Conservation (phyloP, 64 coral and sea anemone species). For the Astreopora myriophthalma region DNA sequence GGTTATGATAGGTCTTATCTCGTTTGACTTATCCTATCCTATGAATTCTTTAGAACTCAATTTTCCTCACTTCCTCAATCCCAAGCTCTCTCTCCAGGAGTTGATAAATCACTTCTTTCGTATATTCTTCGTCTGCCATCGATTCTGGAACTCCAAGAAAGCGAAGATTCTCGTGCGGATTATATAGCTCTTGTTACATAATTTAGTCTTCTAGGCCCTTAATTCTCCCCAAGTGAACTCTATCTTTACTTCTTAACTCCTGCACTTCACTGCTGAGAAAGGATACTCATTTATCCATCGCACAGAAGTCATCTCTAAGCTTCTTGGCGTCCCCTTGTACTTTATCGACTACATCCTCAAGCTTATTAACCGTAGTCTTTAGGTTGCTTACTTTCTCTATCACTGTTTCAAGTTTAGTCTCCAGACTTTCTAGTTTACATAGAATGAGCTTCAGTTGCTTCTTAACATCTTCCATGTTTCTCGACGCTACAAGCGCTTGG, state of each 20-base stretch:
- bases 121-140: too few species aligned
- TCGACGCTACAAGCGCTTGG: not conserved
- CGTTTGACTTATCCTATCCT: too few species aligned
- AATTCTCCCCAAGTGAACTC: not conserved
- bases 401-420: not conserved
- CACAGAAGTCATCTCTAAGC: not conserved
- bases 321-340: not conserved
- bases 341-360: not conserved
- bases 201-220: not conserved
- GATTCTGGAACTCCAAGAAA: too few species aligned
- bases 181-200: not conserved
- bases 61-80: too few species aligned
- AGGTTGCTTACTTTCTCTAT: not conserved
- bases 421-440: not conserved
- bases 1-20: too few species aligned
- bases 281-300: not conserved
- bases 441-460: not conserved
- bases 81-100: too few species aligned
- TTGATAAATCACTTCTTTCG: too few species aligned
- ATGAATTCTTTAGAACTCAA: too few species aligned
- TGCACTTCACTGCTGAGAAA: not conserved
- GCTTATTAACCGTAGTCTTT: not conserved
- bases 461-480: not conserved
- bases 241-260: not conserved
- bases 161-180: too few species aligned